Percentiles rank a stretch among this genome's conserved stretches.
phyloP scores from a whole-genome alignment of 1,140 invertebrate genomes.

The Drosophila pallidifrons region DNA sequence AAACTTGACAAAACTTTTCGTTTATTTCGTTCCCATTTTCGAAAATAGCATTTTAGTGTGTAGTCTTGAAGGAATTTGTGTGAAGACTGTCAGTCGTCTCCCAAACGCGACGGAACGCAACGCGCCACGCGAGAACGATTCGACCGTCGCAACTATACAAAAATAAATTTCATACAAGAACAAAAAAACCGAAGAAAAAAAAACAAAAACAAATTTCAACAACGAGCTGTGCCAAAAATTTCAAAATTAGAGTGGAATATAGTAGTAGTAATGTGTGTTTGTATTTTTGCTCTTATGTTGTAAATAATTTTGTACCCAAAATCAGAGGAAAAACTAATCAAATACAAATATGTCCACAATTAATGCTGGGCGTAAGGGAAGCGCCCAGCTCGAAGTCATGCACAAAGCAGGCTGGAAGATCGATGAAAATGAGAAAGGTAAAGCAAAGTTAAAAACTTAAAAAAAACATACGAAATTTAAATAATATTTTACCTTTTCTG shows the following conservation, averaged over 20 bases:
- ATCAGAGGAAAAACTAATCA: conserved; percentile 18
- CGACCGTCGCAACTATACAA: conserved; percentile 55
- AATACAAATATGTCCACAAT: conserved; percentile 45
- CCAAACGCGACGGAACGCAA: conserved; percentile 67
- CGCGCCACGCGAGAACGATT: conserved; percentile 26
- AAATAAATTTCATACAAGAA: conserved; percentile 62
- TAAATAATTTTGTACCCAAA: conserved; percentile 56
- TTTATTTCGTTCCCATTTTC: conserved; percentile 58
- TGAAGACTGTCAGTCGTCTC: conserved; percentile 64
- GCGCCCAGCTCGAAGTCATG: conserved; percentile 67
- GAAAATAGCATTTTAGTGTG: conserved; percentile 64
- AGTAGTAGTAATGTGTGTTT: conserved; percentile 42
- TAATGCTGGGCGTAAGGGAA: conserved; percentile 50
- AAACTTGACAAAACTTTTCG: conserved; percentile 48
- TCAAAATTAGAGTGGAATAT: conserved; percentile 80
- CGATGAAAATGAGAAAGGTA: conserved; percentile 87
- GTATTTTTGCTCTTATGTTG: conserved; percentile 35
- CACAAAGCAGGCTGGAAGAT: conserved; percentile 87
- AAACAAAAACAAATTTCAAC: conserved; percentile 29
- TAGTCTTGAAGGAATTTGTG: conserved; percentile 47
- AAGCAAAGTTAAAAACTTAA: neutral
- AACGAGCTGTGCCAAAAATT: conserved; percentile 74
- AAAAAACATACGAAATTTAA: neutral
- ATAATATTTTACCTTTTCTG: conserved; percentile 24
- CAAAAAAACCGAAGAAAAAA: conserved; percentile 33